Percentiles rank a stretch among this genome's conserved stretches.
These are phyloP conservation scores for Polymixis lichenea DNA, from an alignment of 2,888 invertebrate species.

Conservation along the genomic window DNA sequence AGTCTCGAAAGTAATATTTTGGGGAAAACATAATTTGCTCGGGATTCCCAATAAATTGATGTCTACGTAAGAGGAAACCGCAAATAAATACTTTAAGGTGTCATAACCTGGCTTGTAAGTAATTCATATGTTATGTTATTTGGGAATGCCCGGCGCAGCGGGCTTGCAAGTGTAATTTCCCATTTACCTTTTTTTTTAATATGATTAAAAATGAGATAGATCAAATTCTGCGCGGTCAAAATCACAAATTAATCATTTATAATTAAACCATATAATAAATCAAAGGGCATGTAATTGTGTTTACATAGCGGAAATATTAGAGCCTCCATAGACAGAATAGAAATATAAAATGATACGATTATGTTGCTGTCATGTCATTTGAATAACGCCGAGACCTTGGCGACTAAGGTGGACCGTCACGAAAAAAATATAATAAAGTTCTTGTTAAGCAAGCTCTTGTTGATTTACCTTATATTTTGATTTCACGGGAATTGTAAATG, in stretches of 20 bases:
- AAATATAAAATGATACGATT: slow-evolving; percentile 9
- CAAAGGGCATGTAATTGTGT: slow-evolving; percentile 1
- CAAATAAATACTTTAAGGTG: background rate
- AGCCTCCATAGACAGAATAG: slow-evolving; percentile 2
- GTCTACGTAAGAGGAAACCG: slow-evolving; percentile 22
- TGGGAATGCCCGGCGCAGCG: background rate
- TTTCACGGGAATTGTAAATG: slow-evolving; percentile 19
- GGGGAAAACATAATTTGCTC: background rate
- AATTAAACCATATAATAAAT: background rate
- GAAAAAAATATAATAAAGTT: slow-evolving; percentile 43
- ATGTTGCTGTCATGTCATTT: slow-evolving; percentile 60
- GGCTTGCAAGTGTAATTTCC: background rate
- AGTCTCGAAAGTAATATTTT: background rate
- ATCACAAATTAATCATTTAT: background rate
- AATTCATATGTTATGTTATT: background rate
- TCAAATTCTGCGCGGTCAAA: background rate
- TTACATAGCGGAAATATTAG: slow-evolving; percentile 19
- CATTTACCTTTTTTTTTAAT: background rate
- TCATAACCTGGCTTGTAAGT: background rate
- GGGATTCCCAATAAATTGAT: slow-evolving; percentile 5
- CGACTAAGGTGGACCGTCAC: slow-evolving; percentile 29
- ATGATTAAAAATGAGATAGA: too few relatives aligned
- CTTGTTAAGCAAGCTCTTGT: slow-evolving; percentile 42
- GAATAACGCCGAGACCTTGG: slow-evolving; percentile 67
- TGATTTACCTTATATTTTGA: slow-evolving; percentile 27